Evolutionary conservation across 2,888 invertebrate genomes (phyloP).

Genomic region (Macaria notata): DNA sequence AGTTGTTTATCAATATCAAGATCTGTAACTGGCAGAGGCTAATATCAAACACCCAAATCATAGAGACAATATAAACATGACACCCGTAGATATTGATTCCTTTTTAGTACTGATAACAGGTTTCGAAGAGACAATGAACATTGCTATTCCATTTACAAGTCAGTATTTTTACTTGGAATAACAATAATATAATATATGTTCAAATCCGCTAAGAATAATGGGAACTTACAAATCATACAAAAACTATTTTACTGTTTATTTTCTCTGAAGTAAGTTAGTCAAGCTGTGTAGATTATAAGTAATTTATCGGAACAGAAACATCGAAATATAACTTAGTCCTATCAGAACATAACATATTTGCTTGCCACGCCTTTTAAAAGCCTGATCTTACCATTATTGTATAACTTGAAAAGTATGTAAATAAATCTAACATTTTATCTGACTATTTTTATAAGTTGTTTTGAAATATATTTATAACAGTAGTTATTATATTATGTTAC

Average conservation of each 20-base stretch:
- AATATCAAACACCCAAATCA: constrained; percentile 1
- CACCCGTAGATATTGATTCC: neutral
- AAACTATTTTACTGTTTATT: too few relatives aligned
- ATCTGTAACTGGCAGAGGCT: constrained; percentile 16
- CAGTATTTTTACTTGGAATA: too few relatives aligned
- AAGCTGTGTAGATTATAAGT: too few relatives aligned
- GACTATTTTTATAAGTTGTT: constrained; percentile 16
- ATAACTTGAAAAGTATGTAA: constrained; percentile 35
- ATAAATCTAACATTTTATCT: constrained; percentile 18
- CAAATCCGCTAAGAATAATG: too few relatives aligned
- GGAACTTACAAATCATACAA: too few relatives aligned
- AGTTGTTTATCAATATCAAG: constrained; percentile 6
- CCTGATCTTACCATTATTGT: constrained; percentile 58
- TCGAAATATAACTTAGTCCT: too few relatives aligned
- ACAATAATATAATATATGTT: too few relatives aligned
- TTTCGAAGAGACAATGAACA: too few relatives aligned
- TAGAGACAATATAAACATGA: constrained; percentile 6
- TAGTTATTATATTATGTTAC: constrained; percentile 26
- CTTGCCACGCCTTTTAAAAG: constrained; percentile 30
- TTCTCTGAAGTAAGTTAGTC: too few relatives aligned
- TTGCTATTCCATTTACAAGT: too few relatives aligned
- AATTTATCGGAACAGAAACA: too few relatives aligned
- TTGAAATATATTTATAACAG: constrained; percentile 28
- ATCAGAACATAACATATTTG: neutral
- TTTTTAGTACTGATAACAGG: neutral